phyloP scores from a whole-genome alignment of 2,888 invertebrate genomes.

The Ypsolopha sequella region DNA sequence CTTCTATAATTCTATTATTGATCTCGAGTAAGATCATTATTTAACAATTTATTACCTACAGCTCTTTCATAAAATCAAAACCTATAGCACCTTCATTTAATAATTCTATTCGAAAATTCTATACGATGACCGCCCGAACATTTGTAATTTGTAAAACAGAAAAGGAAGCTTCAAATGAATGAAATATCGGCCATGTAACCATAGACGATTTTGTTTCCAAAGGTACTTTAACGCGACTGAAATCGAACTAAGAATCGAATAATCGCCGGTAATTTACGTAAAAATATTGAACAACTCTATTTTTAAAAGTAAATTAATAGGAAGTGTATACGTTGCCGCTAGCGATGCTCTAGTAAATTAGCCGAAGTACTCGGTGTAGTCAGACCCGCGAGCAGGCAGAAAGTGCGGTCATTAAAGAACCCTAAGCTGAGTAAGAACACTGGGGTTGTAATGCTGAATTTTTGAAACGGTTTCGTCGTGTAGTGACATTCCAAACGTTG shows the following conservation, averaged over 20 bases:
- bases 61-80: conserved; percentile 67
- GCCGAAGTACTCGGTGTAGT: no score
- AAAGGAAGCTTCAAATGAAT: conserved; percentile 54
- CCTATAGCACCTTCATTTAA: conserved; percentile 70
- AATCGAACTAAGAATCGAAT: background rate
- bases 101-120: conserved; percentile 57
- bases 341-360: no score
- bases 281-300: no score
- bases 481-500: no score
- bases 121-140: conserved; percentile 59
- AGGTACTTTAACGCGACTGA: background rate
- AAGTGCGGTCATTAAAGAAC: no score
- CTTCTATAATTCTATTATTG: conserved; percentile 99
- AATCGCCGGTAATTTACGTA: background rate
- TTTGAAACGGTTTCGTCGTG: no score
- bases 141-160: conserved; percentile 47
- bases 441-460: no score
- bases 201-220: conserved; percentile 23
- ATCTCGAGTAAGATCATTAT: conserved; percentile 97
- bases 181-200: conserved; percentile 40
- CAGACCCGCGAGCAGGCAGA: no score
- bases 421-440: no score
- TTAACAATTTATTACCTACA: conserved; percentile 69
- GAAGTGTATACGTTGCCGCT: no score
- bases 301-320: no score